Percentiles rank a stretch among this genome's conserved stretches.
Evolutionary conservation across 2,113 vertebrate genomes (phyloP).

Genomic region (Morone chrysops): DNA sequence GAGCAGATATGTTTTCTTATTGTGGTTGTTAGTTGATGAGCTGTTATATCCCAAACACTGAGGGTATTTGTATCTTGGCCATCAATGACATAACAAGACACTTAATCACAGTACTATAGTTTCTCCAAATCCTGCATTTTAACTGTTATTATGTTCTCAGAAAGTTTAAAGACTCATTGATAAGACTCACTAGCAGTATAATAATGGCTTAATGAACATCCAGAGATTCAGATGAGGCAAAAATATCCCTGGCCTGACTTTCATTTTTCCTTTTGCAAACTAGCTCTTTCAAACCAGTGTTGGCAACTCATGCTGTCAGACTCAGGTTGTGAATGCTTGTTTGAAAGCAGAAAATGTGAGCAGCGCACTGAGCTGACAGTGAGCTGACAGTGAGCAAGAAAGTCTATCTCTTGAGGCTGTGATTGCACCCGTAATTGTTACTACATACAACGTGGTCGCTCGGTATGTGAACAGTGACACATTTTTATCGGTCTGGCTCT

Average conservation of each 20-base stretch:
- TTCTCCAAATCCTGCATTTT: not conserved
- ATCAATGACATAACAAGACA: not conserved
- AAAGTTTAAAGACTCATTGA: not conserved
- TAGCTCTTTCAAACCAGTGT: not conserved
- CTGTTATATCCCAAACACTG: slow-evolving; percentile 6
- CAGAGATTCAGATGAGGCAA: slow-evolving; percentile 18
- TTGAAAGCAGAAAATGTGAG: slow-evolving; percentile 45
- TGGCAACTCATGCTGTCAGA: slow-evolving; percentile 32
- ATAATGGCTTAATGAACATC: not conserved
- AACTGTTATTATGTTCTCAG: not conserved
- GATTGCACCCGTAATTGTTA: not conserved
- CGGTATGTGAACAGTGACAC: not conserved
- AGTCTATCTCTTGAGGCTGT: slow-evolving; percentile 22
- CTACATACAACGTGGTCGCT: not conserved
- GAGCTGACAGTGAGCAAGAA: slow-evolving; percentile 33
- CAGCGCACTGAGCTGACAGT: slow-evolving; percentile 18
- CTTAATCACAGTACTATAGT: not conserved
- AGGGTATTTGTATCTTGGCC: not conserved
- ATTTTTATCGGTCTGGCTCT: not conserved
- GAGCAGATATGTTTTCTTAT: slow-evolving; percentile 9
- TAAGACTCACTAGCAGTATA: not conserved
- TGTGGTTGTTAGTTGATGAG: not conserved
- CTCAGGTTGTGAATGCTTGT: not conserved
- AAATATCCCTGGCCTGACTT: slow-evolving; percentile 2
- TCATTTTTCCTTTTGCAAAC: not conserved